Conservation (phyloP, 2,888 invertebrate genomes). For the Hirudinaria manillensis region DNA sequence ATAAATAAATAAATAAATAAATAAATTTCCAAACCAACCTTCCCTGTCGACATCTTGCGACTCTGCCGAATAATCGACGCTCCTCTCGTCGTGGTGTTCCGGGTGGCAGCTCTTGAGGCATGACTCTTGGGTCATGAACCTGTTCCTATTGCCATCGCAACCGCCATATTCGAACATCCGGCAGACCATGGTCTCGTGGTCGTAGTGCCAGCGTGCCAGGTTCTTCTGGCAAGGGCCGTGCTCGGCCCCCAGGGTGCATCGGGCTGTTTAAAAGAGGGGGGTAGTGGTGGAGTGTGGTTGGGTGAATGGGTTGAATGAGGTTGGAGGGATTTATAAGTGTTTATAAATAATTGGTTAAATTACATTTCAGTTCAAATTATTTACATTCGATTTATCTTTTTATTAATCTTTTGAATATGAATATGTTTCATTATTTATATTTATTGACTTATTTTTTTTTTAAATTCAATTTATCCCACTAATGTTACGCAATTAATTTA, state of each 20-base stretch:
- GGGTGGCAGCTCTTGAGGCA: conserved; percentile 25
- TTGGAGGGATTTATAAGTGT: no score
- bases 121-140: conserved; percentile 21
- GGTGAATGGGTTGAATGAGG: no score
- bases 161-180: conserved; percentile 38
- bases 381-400: no score
- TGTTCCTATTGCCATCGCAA: conserved; percentile 40
- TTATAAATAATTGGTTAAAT: no score
- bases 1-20: no score
- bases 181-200: conserved; percentile 62
- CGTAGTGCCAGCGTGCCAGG: conserved; percentile 45
- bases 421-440: no score
- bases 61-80: background rate
- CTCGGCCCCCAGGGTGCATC: conserved; percentile 33
- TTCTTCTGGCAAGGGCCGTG: conserved; percentile 35
- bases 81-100: conserved; percentile 1
- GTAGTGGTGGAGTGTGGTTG: background rate
- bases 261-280: conserved; percentile 12
- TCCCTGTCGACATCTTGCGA: background rate
- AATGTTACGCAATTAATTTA: no score
- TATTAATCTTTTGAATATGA: no score
- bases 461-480: no score
- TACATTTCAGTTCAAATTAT: no score
- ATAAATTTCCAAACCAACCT: background rate
- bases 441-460: no score